phyloP scores from a whole-genome alignment of 2,113 vertebrate genomes.

The Gadus macrocephalus region DNA sequence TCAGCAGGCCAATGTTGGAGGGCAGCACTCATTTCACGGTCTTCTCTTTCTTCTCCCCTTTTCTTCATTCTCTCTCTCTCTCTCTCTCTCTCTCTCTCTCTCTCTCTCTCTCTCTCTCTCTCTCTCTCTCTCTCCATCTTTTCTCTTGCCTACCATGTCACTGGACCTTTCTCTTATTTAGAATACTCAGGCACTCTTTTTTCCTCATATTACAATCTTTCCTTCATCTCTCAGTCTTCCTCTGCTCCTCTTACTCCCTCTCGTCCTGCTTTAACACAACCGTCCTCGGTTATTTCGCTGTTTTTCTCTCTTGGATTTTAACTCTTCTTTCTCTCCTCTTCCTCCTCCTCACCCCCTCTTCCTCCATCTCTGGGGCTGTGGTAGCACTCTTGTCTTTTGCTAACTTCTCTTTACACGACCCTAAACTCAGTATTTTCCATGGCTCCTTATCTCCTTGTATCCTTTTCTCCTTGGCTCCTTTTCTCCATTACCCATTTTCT shows the following conservation, averaged over 20 bases:
- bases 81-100: not conserved
- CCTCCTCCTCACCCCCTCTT: constrained; percentile 4
- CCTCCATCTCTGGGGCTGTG: not conserved
- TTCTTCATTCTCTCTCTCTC: not conserved
- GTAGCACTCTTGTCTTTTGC: no score
- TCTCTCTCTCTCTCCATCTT: constrained; percentile 16
- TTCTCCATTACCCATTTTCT: no score
- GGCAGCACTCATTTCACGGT: constrained; percentile 49
- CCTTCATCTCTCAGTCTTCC: not conserved
- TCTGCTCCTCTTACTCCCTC: not conserved
- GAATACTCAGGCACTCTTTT: constrained; percentile 12
- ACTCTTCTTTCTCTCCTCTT: not conserved
- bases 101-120: constrained; percentile 12
- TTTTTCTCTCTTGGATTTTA: constrained; percentile 1
- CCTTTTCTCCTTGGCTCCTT: no score
- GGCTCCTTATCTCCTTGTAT: no score
- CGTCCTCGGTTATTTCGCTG: constrained; percentile 1
- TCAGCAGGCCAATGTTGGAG: constrained; percentile 51
- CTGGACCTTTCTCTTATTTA: constrained; percentile 25
- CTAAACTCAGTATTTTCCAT: no score
- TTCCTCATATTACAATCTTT: not conserved
- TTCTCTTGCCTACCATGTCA: constrained; percentile 20
- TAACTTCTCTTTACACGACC: no score
- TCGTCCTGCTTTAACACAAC: not conserved
- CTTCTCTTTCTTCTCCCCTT: constrained; percentile 11